A percentile compares a stretch with the other conserved stretches of the same genome.
These are phyloP conservation scores for Geotrupes spiniger DNA, from an alignment of 2,888 invertebrate species.

Conservation along the genomic window DNA sequence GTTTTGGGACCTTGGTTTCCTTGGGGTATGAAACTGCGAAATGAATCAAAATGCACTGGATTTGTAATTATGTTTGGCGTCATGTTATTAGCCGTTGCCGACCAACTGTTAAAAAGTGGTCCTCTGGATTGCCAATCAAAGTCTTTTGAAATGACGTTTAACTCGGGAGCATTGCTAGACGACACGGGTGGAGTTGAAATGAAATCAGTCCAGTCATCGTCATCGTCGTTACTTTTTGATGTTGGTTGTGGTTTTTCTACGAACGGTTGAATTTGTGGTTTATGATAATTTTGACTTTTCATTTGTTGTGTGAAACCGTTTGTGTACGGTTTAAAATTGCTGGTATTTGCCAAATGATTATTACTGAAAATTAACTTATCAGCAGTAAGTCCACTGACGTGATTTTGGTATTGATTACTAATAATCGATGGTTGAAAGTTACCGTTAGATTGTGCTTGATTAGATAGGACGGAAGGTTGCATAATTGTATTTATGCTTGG, in stretches of 20 bases:
- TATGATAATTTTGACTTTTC: conserved; percentile 4
- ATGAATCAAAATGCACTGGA: conserved; percentile 39
- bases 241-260: conserved; percentile 6
- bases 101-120: conserved; percentile 25
- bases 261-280: conserved; percentile 4
- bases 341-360: background rate
- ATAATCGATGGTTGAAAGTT: conserved; percentile 41
- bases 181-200: conserved; percentile 51
- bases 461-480: conserved; percentile 23
- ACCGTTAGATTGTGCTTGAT: conserved; percentile 23
- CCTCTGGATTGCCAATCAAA: conserved; percentile 17
- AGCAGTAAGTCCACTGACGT: conserved; percentile 15
- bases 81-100: conserved; percentile 20
- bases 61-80: conserved; percentile 44
- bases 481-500: conserved; percentile 22
- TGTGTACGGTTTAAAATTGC: conserved; percentile 9
- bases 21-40: conserved; percentile 10
- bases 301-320: background rate
- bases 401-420: conserved; percentile 38
- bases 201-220: conserved; percentile 59
- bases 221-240: conserved; percentile 34
- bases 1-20: conserved; percentile 6
- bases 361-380: background rate
- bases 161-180: conserved; percentile 1
- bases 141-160: conserved; percentile 12